Base-by-base conservation (phyloP, 2,888 invertebrate genomes). In the Pristionchus entomophagus region DNA sequence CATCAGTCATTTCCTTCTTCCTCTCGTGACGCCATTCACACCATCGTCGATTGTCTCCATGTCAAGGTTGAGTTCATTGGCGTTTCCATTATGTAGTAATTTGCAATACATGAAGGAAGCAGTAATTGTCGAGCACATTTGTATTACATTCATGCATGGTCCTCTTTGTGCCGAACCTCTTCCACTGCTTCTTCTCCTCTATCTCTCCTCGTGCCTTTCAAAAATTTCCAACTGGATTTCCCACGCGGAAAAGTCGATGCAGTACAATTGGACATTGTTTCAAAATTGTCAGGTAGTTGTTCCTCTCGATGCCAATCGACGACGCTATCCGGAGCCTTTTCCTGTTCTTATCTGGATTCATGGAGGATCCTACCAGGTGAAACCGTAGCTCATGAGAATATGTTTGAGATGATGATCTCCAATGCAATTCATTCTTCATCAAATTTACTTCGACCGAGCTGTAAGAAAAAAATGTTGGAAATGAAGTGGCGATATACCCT, bases 361-460 rank as follows among this genome's bases (percentile, higher is more conserved):
- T 49, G 78, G 78, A 45, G 78, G 78, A 2, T 78, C 78, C 10
- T 78, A 78, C 22, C 78, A 78, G 78, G 78, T 78, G 8, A 14
- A 62, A 8, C 32, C 62, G 2, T 26, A 17, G 62, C 10, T 10
- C 22, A 6, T 59, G 12, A 5, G 5, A 59, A 59, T 59, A n/a
- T n/a, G n/a, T n/a, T n/a, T n/a, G n/a, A n/a, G n/a, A n/a, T n/a
- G n/a, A n/a, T n/a, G n/a, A n/a, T n/a, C n/a, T n/a, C n/a, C n/a
- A n/a, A n/a, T n/a, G n/a, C n/a, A n/a, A n/a, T n/a, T n/a, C n/a
- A n/a, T n/a, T n/a, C n/a, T n/a, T n/a, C n/a, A n/a, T n/a, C n/a
- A n/a, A n/a, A n/a, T n/a, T n/a, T n/a, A n/a, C n/a, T n/a, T n/a
- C n/a, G n/a, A n/a, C n/a, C n/a, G n/a, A n/a, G n/a, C n/a, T n/a